Conservation (phyloP, 2,113 vertebrate species). For the Cynopterus brachyotis region DNA sequence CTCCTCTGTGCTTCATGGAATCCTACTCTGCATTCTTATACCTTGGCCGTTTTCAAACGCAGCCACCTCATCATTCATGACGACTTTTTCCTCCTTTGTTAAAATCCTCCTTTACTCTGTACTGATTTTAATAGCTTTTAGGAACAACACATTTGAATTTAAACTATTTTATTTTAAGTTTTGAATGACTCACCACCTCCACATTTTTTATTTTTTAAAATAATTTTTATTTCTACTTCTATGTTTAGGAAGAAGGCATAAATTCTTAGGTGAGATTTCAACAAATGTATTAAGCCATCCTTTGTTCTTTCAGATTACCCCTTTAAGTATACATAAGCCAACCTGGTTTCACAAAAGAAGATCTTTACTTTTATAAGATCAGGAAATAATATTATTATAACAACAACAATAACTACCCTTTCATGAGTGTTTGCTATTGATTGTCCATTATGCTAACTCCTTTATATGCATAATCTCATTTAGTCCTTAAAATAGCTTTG, state of each 20-base stretch:
- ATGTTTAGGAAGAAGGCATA: neutral
- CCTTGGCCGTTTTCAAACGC: neutral
- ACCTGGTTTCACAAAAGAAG: neutral
- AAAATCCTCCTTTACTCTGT: neutral
- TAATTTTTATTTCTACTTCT: neutral
- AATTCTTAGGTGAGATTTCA: neutral
- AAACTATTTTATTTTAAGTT: neutral
- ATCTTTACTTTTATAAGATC: neutral
- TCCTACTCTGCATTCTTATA: neutral
- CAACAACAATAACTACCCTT: neutral
- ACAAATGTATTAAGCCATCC: neutral
- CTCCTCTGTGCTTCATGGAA: neutral
- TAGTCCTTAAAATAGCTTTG: neutral
- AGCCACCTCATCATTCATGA: neutral
- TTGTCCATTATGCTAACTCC: neutral
- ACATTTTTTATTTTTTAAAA: slow-evolving; percentile 28
- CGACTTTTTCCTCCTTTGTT: neutral
- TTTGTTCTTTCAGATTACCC: neutral
- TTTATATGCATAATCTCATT: neutral
- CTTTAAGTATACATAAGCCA: neutral
- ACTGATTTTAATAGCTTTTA: neutral
- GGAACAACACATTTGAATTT: neutral
- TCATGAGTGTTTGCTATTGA: neutral
- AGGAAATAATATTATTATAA: neutral
- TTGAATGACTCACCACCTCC: neutral